Evolutionary conservation across 2,113 vertebrate genomes (phyloP).

Genomic region (Brachypodius melanocephalos): DNA sequence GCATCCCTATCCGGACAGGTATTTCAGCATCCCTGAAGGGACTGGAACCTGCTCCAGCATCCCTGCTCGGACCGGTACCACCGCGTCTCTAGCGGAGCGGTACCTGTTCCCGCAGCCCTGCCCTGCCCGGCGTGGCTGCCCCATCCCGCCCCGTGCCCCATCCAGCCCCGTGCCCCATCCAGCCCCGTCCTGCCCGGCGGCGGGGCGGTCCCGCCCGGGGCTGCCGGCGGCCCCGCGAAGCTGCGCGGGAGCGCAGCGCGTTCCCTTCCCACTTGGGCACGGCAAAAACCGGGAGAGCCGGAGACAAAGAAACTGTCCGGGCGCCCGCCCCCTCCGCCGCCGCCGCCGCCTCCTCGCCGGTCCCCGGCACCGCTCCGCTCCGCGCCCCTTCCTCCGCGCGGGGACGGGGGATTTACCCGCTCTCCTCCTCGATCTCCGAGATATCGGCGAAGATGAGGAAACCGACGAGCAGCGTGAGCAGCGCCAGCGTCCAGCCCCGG

Average conservation of each 20-base stretch:
- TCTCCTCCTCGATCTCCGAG: slow-evolving; percentile 87
- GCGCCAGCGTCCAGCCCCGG: slow-evolving; percentile 84
- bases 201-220: neutral
- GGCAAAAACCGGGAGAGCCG: slow-evolving; percentile 51
- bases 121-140: neutral
- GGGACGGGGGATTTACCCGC: slow-evolving; percentile 75
- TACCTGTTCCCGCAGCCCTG: neutral
- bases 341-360: neutral
- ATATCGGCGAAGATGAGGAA: slow-evolving; percentile 87
- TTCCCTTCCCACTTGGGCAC: slow-evolving; percentile 66
- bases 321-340: slow-evolving; percentile 8
- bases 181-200: neutral
- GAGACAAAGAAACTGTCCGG: slow-evolving; percentile 79
- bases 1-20: neutral
- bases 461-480: slow-evolving; percentile 82
- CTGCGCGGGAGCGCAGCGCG: slow-evolving; percentile 23
- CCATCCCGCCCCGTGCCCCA: neutral
- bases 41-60: neutral
- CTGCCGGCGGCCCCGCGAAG: neutral
- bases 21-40: neutral
- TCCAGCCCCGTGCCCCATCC: neutral
- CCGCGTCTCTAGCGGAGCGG: neutral
- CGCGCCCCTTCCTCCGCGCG: neutral
- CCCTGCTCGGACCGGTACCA: neutral
- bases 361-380: neutral